phyloP scores from a whole-genome alignment of 2,888 invertebrate genomes.

The Hirtodrosophila trivittata region DNA sequence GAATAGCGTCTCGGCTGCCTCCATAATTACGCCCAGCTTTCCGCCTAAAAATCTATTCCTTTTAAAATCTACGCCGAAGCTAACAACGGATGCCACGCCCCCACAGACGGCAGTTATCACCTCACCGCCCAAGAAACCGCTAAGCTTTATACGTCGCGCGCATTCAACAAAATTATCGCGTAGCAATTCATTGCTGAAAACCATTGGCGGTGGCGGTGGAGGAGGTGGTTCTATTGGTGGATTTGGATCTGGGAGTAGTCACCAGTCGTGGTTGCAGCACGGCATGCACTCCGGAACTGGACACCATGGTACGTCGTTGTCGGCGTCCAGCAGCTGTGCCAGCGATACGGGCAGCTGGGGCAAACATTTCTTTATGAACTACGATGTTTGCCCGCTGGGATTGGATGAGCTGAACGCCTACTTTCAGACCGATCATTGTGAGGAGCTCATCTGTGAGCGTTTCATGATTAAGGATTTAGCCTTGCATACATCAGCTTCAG shows the following conservation, averaged over 20 bases:
- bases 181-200: slow-evolving; percentile 87
- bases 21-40: slow-evolving; percentile 82
- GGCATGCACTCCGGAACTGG: slow-evolving; percentile 3
- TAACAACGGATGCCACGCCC: slow-evolving; percentile 32
- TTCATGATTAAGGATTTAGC: slow-evolving; percentile 81
- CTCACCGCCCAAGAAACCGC: slow-evolving; percentile 85
- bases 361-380: slow-evolving; percentile 80
- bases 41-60: slow-evolving; percentile 84
- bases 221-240: background rate
- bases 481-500: slow-evolving; percentile 37
- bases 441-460: slow-evolving; percentile 82
- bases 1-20: slow-evolving; percentile 64
- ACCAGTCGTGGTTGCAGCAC: slow-evolving; percentile 13
- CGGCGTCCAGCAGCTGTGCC: slow-evolving; percentile 58
- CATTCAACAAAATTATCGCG: slow-evolving; percentile 89
- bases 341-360: slow-evolving; percentile 78
- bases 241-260: background rate
- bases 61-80: slow-evolving; percentile 81
- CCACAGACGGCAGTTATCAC: slow-evolving; percentile 76
- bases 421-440: slow-evolving; percentile 82
- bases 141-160: slow-evolving; percentile 88
- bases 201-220: slow-evolving; percentile 41
- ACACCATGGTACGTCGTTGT: slow-evolving; percentile 20
- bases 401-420: slow-evolving; percentile 82
- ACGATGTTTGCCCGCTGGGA: slow-evolving; percentile 81